Percentiles rank a stretch among this genome's conserved stretches.
Conservation (phyloP, 2,888 invertebrate species). For the Troides oblongomaculatus region DNA sequence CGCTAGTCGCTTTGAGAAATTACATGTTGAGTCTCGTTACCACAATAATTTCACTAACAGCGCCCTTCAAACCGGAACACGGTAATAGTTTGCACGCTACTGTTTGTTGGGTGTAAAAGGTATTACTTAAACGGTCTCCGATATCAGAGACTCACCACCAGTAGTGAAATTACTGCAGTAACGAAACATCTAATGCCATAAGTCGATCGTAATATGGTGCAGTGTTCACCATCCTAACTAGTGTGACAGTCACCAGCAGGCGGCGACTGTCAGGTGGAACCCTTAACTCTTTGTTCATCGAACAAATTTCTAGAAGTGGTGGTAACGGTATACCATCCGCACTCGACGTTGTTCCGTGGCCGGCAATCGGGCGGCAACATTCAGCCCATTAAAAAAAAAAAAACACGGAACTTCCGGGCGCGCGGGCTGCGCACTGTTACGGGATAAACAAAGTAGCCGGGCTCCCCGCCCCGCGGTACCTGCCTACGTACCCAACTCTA, state of each 20-base stretch:
- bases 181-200: neutral
- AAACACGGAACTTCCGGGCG: neutral
- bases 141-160: neutral
- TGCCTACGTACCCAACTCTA: slow-evolving; percentile 26
- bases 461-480: slow-evolving; percentile 24
- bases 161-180: too few relatives aligned
- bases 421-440: slow-evolving; percentile 21
- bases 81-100: too few relatives aligned
- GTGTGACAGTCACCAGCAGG: too few relatives aligned
- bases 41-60: too few relatives aligned
- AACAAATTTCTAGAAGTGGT: neutral
- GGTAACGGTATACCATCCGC: neutral
- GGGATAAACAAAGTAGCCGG: slow-evolving; percentile 27
- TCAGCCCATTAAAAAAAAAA: slow-evolving; percentile 14
- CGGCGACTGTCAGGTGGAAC: too few relatives aligned
- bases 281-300: too few relatives aligned
- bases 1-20: too few relatives aligned
- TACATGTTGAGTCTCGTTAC: too few relatives aligned
- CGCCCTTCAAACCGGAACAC: too few relatives aligned
- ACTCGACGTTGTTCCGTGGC: neutral
- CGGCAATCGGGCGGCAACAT: slow-evolving; percentile 16
- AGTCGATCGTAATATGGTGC: neutral
- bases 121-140: neutral
- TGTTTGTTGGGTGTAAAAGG: too few relatives aligned
- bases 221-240: too few relatives aligned